Conservation (phyloP, 2,888 invertebrate species). For the Corbicula japonica region DNA sequence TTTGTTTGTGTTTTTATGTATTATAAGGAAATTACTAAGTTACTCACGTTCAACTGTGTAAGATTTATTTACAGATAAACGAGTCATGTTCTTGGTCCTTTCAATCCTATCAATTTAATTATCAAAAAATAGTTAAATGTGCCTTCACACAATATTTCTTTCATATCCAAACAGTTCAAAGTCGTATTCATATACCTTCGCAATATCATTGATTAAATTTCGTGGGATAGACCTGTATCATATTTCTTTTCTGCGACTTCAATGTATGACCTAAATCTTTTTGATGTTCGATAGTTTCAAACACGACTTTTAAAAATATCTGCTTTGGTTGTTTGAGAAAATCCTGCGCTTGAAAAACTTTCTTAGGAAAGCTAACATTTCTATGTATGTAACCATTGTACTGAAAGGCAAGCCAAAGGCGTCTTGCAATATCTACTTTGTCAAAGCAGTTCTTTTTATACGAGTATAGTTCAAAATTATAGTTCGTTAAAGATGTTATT, state of each 20-base stretch:
- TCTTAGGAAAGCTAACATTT: constrained; percentile 8
- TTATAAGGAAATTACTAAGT: no score
- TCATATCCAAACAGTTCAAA: constrained; percentile 65
- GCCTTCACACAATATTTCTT: no score
- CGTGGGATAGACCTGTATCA: constrained; percentile 41
- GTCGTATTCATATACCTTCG: constrained; percentile 52
- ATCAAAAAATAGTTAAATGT: no score
- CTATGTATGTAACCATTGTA: constrained; percentile 59
- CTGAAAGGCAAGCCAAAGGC: constrained; percentile 61
- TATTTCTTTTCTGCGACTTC: constrained; percentile 23
- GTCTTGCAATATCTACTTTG: constrained; percentile 29
- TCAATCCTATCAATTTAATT: no score
- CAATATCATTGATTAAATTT: constrained; percentile 27
- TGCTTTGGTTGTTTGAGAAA: background rate
- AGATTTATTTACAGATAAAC: no score
- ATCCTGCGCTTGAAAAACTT: background rate
- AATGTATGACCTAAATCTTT: background rate
- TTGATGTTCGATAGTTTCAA: constrained; percentile 1
- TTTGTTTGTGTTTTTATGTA: no score
- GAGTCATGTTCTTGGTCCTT: no score
- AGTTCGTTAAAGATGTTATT: constrained; percentile 43
- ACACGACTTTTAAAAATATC: background rate
- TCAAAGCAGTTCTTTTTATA: constrained; percentile 41
- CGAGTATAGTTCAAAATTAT: constrained; percentile 50
- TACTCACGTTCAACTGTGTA: no score